Conservation (phyloP, 2,797 vertebrate genomes). For the Lepilemur ruficaudatus region DNA sequence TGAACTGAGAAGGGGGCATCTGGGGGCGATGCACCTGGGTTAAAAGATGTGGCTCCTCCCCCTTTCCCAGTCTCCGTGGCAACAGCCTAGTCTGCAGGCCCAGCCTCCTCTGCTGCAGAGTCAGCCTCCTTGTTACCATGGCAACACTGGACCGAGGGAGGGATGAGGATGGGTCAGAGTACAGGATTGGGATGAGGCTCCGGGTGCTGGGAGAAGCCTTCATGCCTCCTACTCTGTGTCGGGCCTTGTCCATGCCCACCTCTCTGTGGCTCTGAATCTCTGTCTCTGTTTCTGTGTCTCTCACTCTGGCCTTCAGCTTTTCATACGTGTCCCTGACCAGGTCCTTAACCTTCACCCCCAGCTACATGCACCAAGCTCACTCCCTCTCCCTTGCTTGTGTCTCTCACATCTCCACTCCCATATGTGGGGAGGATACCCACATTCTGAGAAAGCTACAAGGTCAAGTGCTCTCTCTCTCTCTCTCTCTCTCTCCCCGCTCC, state of each 20-base stretch:
- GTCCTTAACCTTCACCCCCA: not conserved
- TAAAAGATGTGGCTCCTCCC: slow-evolving; percentile 75
- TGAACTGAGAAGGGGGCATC: not conserved
- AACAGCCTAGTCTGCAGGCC: slow-evolving; percentile 66
- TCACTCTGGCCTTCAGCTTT: not conserved
- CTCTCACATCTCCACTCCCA: not conserved
- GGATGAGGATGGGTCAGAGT: slow-evolving; percentile 54
- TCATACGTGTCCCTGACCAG: not conserved
- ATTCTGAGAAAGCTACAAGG: not conserved
- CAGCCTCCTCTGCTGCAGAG: slow-evolving; percentile 69
- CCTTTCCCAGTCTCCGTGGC: slow-evolving; percentile 68
- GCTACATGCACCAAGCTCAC: not conserved
- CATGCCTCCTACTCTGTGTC: not conserved
- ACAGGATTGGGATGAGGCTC: slow-evolving; percentile 16
- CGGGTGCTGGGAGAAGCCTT: not conserved
- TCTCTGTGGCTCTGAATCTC: not conserved
- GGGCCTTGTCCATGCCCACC: not conserved
- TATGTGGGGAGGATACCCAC: not conserved
- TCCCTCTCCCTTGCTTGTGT: not conserved
- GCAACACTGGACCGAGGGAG: slow-evolving; percentile 66
- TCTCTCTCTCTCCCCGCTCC: not conserved
- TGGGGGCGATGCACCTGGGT: slow-evolving; percentile 72
- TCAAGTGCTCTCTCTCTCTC: not conserved
- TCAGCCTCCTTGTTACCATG: slow-evolving; percentile 62
- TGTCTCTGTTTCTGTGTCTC: not conserved